These are phyloP conservation scores for Phlogophora meticulosa DNA, from an alignment of 2,888 invertebrate genomes.

Conservation along the genomic window DNA sequence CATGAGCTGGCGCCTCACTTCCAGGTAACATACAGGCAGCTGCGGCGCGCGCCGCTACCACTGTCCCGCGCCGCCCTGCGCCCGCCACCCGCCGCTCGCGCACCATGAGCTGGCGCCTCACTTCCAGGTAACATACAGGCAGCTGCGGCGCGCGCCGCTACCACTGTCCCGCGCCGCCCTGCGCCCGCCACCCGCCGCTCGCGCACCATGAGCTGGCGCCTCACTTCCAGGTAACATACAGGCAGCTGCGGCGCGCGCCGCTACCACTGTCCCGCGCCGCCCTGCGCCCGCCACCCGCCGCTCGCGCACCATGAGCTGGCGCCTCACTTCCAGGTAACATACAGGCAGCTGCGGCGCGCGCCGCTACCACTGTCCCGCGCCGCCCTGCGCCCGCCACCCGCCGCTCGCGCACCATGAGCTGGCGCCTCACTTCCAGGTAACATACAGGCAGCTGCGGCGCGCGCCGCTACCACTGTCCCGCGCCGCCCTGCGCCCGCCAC, in stretches of 20 bases:
- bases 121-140: constrained; percentile 63
- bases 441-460: no score
- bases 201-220: constrained; percentile 69
- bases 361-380: no score
- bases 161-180: constrained; percentile 81
- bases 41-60: no score
- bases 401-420: constrained; percentile 71
- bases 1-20: constrained; percentile 71
- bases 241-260: no score
- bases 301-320: constrained; percentile 72
- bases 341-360: no score
- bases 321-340: constrained; percentile 71
- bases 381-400: constrained; percentile 42
- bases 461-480: constrained; percentile 64
- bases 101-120: constrained; percentile 70
- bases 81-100: constrained; percentile 66
- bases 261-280: constrained; percentile 80
- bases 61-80: constrained; percentile 78
- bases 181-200: constrained; percentile 64
- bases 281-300: constrained; percentile 70
- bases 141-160: no score
- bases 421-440: constrained; percentile 70
- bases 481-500: constrained; percentile 76
- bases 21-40: constrained; percentile 60
- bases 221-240: constrained; percentile 69